Percentiles rank a stretch among this genome's conserved stretches.
These are phyloP conservation scores for Eidolon dupreanum DNA, from an alignment of 2,797 vertebrate species.

Conservation along the genomic window DNA sequence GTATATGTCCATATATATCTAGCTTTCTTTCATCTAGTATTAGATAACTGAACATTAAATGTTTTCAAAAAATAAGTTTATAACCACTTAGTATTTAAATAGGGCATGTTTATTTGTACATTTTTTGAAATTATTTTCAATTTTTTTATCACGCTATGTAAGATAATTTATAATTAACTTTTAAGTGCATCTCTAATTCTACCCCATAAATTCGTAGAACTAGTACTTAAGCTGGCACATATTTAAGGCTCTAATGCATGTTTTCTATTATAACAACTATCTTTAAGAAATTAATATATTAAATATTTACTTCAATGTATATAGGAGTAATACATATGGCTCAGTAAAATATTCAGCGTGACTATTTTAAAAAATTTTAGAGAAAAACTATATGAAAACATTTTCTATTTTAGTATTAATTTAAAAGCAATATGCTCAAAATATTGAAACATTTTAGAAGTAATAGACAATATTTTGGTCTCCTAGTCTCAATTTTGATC, in stretches of 20 bases:
- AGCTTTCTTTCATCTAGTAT: background rate
- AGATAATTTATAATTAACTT: background rate
- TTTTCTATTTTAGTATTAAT: background rate
- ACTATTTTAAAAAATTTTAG: background rate
- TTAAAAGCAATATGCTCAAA: background rate
- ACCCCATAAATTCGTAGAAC: background rate
- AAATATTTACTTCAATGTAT: background rate
- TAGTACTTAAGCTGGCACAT: background rate
- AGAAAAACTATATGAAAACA: background rate
- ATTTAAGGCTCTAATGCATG: background rate
- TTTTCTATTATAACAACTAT: background rate
- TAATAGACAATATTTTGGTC: background rate
- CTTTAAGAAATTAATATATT: background rate
- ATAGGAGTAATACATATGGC: background rate
- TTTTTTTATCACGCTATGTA: background rate
- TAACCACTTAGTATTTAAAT: background rate
- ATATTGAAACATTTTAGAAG: background rate
- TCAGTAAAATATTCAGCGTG: background rate
- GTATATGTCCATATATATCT: background rate
- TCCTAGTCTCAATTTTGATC: background rate
- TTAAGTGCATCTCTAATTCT: background rate
- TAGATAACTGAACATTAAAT: background rate
- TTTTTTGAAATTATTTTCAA: background rate
- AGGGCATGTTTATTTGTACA: background rate
- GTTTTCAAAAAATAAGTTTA: background rate